Conservation (phyloP, 2,888 invertebrate genomes). For the Hermaeophaga mercurialis region DNA sequence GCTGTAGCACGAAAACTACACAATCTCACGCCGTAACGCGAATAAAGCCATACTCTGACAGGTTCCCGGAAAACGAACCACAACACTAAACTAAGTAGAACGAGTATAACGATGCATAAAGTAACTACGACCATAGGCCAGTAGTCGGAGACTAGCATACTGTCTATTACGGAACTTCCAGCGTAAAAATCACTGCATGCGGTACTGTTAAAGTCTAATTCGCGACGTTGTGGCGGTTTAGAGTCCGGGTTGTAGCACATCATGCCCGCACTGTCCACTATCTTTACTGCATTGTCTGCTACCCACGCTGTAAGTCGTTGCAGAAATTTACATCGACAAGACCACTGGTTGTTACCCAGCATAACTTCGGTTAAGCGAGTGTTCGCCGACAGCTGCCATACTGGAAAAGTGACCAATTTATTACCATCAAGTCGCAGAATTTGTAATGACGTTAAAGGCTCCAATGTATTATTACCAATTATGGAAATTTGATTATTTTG, state of each 20-base stretch:
- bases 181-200: slow-evolving; percentile 87
- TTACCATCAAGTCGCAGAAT: slow-evolving; percentile 84
- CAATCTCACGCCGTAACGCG: slow-evolving; percentile 83
- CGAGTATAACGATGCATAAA: slow-evolving; percentile 75
- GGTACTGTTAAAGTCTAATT: slow-evolving; percentile 82
- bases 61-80: slow-evolving; percentile 86
- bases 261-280: slow-evolving; percentile 77
- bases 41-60: slow-evolving; percentile 85
- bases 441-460: slow-evolving; percentile 77
- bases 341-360: slow-evolving; percentile 86
- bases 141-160: slow-evolving; percentile 82
- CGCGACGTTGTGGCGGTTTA: slow-evolving; percentile 75
- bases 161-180: slow-evolving; percentile 81
- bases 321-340: slow-evolving; percentile 87
- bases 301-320: slow-evolving; percentile 84
- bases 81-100: slow-evolving; percentile 76
- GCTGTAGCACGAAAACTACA: slow-evolving; percentile 73
- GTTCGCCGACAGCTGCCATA: slow-evolving; percentile 76
- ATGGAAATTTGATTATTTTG: slow-evolving; percentile 82
- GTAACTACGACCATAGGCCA: slow-evolving; percentile 83
- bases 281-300: slow-evolving; percentile 78
- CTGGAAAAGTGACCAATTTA: slow-evolving; percentile 76
- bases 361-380: slow-evolving; percentile 74
- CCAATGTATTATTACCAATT: slow-evolving; percentile 81
- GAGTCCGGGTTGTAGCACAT: slow-evolving; percentile 81